A percentile compares a stretch with the other conserved stretches of the same genome.
phyloP scores from a whole-genome alignment of 2,888 invertebrate species.

The Girardia tigrina region DNA sequence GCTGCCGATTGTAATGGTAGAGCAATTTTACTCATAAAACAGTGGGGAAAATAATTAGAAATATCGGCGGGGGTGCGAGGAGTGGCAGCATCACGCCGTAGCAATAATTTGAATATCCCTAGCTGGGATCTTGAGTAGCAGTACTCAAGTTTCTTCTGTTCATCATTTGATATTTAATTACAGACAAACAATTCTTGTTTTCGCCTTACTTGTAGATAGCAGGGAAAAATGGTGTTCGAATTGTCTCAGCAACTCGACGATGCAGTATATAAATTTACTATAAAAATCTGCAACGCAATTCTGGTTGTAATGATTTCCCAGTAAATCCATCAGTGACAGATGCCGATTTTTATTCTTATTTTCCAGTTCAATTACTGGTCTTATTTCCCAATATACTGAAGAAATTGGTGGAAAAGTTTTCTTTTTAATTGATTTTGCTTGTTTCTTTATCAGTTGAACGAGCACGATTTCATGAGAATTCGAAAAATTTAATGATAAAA shows the following conservation, averaged over 20 bases:
- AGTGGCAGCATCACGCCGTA: background rate
- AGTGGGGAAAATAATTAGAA: slow-evolving; percentile 11
- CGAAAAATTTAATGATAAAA: no score
- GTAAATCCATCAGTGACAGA: background rate
- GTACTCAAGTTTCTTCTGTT: slow-evolving; percentile 23
- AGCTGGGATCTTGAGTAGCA: background rate
- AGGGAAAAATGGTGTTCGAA: slow-evolving; percentile 12
- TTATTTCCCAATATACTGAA: background rate
- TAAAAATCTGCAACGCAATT: background rate
- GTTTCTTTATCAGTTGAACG: background rate
- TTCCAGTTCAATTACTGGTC: slow-evolving; percentile 16
- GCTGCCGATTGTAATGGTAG: slow-evolving; percentile 23
- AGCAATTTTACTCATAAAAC: slow-evolving; percentile 17
- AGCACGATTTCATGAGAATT: background rate
- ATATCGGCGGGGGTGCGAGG: slow-evolving; percentile 6
- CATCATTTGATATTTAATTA: slow-evolving; percentile 7
- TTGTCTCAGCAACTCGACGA: background rate
- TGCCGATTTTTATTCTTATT: background rate
- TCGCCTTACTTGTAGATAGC: background rate
- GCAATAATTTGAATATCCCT: slow-evolving; percentile 19
- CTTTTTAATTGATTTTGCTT: background rate
- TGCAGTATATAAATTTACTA: background rate
- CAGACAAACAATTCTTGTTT: slow-evolving; percentile 16
- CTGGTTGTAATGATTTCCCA: background rate
- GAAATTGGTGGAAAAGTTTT: background rate